These are phyloP conservation scores for Pseudomyrmex flavicornis DNA, from an alignment of 1,140 invertebrate genomes.

Conservation along the genomic window DNA sequence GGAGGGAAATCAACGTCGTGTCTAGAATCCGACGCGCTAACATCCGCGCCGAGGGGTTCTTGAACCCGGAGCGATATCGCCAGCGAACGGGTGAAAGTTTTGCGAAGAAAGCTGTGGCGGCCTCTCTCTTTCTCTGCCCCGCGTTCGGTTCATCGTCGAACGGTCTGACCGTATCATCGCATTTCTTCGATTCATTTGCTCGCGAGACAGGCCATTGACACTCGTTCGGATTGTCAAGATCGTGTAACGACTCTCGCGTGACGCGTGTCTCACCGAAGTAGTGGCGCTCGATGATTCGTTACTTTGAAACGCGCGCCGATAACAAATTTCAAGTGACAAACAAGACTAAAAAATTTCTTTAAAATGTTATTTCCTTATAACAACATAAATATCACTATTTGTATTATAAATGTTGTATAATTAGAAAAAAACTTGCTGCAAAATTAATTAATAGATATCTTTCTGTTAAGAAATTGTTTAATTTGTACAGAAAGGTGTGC, in stretches of 20 bases:
- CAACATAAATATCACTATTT: no score
- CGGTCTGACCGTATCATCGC: conserved; percentile 46
- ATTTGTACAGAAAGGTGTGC: no score
- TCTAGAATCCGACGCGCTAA: conserved; percentile 20
- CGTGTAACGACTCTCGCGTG: conserved; percentile 59
- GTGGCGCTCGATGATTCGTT: conserved; percentile 12
- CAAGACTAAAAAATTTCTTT: neutral
- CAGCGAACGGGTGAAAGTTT: conserved; percentile 77
- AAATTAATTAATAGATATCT: no score
- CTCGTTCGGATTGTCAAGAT: conserved; percentile 72
- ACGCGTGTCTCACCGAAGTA: conserved; percentile 6
- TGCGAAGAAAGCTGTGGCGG: conserved; percentile 79
- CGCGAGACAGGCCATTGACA: conserved; percentile 74
- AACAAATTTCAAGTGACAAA: neutral
- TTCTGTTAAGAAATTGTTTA: no score
- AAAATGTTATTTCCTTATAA: no score
- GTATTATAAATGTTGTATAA: no score
- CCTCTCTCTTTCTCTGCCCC: conserved; percentile 4
- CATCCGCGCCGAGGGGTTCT: conserved; percentile 64
- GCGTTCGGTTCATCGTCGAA: conserved; percentile 52
- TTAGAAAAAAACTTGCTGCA: no score
- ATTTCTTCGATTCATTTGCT: conserved; percentile 49
- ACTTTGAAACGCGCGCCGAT: neutral
- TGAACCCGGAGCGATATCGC: conserved; percentile 71
- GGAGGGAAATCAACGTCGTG: conserved; percentile 50